These are phyloP conservation scores for Boloria selene DNA, from an alignment of 2,888 invertebrate genomes.

Conservation along the genomic window DNA sequence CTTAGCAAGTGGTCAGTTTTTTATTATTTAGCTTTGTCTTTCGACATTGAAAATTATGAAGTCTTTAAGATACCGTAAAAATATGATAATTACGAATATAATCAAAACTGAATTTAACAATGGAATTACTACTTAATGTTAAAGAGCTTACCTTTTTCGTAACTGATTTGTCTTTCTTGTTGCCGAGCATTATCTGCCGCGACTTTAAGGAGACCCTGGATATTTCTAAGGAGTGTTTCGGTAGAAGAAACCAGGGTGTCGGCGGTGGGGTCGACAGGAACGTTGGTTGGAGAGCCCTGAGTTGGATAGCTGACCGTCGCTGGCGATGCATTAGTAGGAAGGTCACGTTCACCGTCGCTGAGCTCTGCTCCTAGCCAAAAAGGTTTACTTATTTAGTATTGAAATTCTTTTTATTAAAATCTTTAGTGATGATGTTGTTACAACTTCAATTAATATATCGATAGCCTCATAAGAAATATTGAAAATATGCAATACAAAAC, in stretches of 20 bases:
- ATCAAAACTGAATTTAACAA: background rate
- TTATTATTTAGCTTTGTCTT: too few relatives aligned
- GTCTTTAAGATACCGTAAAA: too few relatives aligned
- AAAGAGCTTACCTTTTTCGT: constrained; percentile 92
- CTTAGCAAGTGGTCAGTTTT: too few relatives aligned
- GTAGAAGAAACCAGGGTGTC: constrained; percentile 89
- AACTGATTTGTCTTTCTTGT: constrained; percentile 97
- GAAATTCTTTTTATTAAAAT: background rate
- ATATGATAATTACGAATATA: background rate
- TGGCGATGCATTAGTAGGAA: constrained; percentile 84
- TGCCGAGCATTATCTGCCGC: constrained; percentile 98
- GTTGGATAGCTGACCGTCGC: constrained; percentile 92
- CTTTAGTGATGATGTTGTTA: constrained; percentile 4
- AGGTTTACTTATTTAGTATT: background rate
- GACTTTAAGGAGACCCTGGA: constrained; percentile 97
- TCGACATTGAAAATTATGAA: too few relatives aligned
- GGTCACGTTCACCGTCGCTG: constrained; percentile 88
- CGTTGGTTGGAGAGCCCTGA: constrained; percentile 79
- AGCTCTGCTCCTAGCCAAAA: constrained; percentile 82
- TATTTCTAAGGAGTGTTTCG: constrained; percentile 96
- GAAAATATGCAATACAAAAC: constrained; percentile 49
- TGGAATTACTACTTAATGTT: background rate
- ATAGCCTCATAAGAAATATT: constrained; percentile 56
- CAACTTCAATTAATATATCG: constrained; percentile 50
- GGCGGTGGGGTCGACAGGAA: constrained; percentile 72